Conservation (phyloP, 1,140 invertebrate species). For the Hesperophylax magnus region DNA sequence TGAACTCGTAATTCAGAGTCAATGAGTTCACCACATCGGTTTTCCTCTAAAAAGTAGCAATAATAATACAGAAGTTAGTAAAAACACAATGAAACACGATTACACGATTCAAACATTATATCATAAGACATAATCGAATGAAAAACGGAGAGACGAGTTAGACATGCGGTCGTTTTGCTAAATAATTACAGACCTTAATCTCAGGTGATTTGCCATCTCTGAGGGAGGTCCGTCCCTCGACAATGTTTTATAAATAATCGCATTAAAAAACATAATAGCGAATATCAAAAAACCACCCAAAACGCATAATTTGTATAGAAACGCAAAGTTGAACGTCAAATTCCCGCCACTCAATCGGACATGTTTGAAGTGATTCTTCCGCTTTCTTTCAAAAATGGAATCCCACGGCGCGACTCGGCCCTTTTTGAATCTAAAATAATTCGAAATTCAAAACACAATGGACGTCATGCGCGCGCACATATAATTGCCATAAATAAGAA, state of each 20-base stretch:
- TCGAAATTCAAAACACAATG: slow-evolving; percentile 47
- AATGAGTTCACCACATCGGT: no score
- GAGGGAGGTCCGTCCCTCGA: slow-evolving; percentile 46
- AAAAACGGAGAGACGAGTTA: slow-evolving; percentile 12
- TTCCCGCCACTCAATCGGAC: slow-evolving; percentile 53
- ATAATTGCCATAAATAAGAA: slow-evolving; percentile 50
- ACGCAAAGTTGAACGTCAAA: slow-evolving; percentile 41
- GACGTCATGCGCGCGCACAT: slow-evolving; percentile 57
- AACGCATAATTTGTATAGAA: slow-evolving; percentile 47
- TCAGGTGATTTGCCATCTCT: slow-evolving; percentile 55
- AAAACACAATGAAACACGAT: slow-evolving; percentile 7
- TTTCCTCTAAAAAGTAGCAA: background rate
- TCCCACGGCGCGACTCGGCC: slow-evolving; percentile 46
- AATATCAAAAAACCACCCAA: slow-evolving; percentile 54
- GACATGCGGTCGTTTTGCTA: slow-evolving; percentile 48
- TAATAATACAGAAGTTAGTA: background rate
- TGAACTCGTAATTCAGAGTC: no score
- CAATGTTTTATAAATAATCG: slow-evolving; percentile 32
- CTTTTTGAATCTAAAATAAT: slow-evolving; percentile 37
- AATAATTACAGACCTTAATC: slow-evolving; percentile 56
- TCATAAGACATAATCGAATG: slow-evolving; percentile 5
- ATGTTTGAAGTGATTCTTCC: slow-evolving; percentile 49
- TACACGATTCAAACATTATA: slow-evolving; percentile 10
- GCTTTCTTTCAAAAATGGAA: slow-evolving; percentile 43
- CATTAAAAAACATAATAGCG: slow-evolving; percentile 49